A percentile compares a stretch with the other conserved stretches of the same genome.
phyloP scores from a whole-genome alignment of 2,888 invertebrate genomes.

The Marronus borbonicus region DNA sequence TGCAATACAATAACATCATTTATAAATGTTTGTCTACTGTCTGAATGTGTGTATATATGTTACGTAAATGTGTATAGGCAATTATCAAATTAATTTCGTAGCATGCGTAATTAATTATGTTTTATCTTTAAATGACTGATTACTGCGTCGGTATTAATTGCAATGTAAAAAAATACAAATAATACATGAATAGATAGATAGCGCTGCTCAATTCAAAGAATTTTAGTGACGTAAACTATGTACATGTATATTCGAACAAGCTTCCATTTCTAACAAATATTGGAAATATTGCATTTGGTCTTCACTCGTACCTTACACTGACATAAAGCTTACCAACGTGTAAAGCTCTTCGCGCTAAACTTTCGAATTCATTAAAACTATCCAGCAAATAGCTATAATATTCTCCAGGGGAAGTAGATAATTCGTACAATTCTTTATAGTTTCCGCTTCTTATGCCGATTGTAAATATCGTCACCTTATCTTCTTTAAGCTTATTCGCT shows the following conservation, averaged over 20 bases:
- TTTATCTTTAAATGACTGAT: too few species aligned
- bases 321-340: constrained; percentile 74
- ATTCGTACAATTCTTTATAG: constrained; percentile 75
- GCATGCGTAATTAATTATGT: too few species aligned
- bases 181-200: too few species aligned
- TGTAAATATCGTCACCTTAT: constrained; percentile 73
- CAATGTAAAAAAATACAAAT: too few species aligned
- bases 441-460: constrained; percentile 79
- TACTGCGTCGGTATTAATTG: too few species aligned
- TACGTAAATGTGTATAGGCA: constrained; percentile 2
- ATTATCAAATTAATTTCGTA: neutral
- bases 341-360: constrained; percentile 77
- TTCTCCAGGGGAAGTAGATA: constrained; percentile 77
- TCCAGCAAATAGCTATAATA: constrained; percentile 78
- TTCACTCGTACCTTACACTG: neutral
- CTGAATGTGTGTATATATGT: neutral
- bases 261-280: neutral
- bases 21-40: neutral
- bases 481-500: constrained; percentile 73
- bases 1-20: too few species aligned
- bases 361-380: constrained; percentile 80
- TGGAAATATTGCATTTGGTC: constrained; percentile 20
- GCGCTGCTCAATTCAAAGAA: too few species aligned
- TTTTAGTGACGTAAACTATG: too few species aligned
- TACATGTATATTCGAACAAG: too few species aligned